Evolutionary conservation across 2,797 vertebrate species (phyloP), one percentile per base, ranked within the genome.

Genomic region (Acipenser ruthenus): DNA sequence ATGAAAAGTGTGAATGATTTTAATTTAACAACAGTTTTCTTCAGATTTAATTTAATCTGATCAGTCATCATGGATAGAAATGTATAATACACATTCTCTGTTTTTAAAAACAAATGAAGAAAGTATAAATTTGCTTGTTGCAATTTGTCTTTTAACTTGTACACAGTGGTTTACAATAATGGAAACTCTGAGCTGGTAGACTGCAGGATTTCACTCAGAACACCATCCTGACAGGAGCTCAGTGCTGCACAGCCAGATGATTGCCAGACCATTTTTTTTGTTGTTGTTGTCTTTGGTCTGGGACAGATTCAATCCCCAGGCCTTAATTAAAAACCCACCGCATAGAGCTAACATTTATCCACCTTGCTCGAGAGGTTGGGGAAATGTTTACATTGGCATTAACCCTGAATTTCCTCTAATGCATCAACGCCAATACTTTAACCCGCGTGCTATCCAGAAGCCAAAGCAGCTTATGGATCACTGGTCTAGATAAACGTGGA

Each of bases 341-440:
- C 65, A 69, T 59, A 71, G 73, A 68, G 70, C 71, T 72, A 65
- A 74, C 76, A 77, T 85, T 85, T 83, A 81, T 74, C 71, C 83
- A 84, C 80, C 77, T 83, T 75, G 69, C 74, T 77, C 72, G 69
- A 79, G 73, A 83, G 78, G 78, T 81, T 49, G 84, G 73, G 74
- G 64, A 80, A 79, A 82, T 86, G 77, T 87, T 88, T 87, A 87
- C 65, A 76, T 58, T 64, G 78, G 74, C 78, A 80, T 83, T 83
- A 83, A 84, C 85, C 83, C 79, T 50, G 74, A 81, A 77, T 85
- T 82, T 84, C 79, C 82, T 72, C 80, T 82, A 86, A 86, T 86
- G 83, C 78, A 86, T 80, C 71, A 78, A 71, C 78, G 77, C 78
- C 76, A 82, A 80, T 84, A 81, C 85, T 82, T 83, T 73, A 71